A percentile compares a stretch with the other conserved stretches of the same genome.
Conservation (phyloP, 2,888 invertebrate genomes). For the Dione vanillae region DNA sequence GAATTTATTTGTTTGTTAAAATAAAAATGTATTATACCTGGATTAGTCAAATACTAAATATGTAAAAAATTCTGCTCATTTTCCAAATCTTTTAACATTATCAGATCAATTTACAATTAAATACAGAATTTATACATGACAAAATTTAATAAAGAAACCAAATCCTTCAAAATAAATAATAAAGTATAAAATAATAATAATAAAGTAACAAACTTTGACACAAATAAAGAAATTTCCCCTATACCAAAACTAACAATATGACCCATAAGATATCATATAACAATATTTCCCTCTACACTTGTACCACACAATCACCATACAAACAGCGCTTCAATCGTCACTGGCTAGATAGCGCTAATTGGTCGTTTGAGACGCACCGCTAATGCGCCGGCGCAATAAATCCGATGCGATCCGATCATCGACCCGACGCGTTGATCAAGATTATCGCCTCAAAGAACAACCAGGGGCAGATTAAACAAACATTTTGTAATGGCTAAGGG, state of each 20-base stretch:
- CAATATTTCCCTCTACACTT: constrained; percentile 39
- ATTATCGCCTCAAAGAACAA: constrained; percentile 30
- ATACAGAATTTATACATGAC: too few relatives aligned
- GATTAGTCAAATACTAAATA: too few relatives aligned
- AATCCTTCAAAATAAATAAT: too few relatives aligned
- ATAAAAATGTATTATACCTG: too few relatives aligned
- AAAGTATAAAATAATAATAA: too few relatives aligned
- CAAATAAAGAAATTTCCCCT: too few relatives aligned
- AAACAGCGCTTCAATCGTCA: constrained; percentile 71
- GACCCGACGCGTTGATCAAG: constrained; percentile 48
- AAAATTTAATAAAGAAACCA: too few relatives aligned
- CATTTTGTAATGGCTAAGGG: neutral
- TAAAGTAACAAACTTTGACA: too few relatives aligned
- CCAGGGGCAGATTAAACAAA: constrained; percentile 33
- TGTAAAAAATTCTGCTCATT: too few relatives aligned
- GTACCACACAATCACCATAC: constrained; percentile 46
- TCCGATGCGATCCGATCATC: constrained; percentile 60
- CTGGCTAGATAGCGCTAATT: constrained; percentile 75
- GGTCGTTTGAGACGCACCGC: constrained; percentile 77
- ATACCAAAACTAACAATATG: neutral
- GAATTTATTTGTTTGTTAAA: too few relatives aligned
- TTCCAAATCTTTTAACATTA: too few relatives aligned
- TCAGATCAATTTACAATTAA: too few relatives aligned
- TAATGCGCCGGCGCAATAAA: constrained; percentile 71
- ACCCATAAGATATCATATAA: neutral